A percentile compares a stretch with the other conserved stretches of the same genome.
Conservation (phyloP, 2,113 vertebrate genomes). For the Charadrius vociferus region DNA sequence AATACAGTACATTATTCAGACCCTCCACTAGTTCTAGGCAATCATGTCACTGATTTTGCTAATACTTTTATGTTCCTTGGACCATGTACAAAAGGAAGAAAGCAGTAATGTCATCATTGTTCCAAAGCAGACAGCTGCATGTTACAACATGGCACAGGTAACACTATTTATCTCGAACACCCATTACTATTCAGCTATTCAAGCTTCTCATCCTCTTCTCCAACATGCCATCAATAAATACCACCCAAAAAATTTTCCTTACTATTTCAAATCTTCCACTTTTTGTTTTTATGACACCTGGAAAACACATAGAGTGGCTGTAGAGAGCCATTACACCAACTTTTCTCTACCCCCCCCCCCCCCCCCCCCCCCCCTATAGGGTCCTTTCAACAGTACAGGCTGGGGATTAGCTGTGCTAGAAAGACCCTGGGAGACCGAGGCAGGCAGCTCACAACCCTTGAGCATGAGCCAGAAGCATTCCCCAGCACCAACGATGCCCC, state of each 20-base stretch:
- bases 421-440: not conserved
- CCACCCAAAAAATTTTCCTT: not conserved
- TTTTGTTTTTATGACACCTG: not conserved
- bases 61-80: not conserved
- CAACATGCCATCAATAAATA: not conserved
- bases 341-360: not conserved
- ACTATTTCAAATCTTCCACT: not conserved
- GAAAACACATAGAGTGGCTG: not conserved
- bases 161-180: not conserved
- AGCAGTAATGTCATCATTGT: not conserved
- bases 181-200: not conserved
- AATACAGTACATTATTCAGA: not conserved
- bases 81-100: not conserved
- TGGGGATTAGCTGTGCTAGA: not conserved
- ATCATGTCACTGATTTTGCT: not conserved
- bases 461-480: no score
- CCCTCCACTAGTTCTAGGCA: not conserved
- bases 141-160: not conserved
- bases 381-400: not conserved
- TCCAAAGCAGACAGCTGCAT: not conserved
- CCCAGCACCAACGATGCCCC: not conserved
- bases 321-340: not conserved
- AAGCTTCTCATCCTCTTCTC: not conserved
- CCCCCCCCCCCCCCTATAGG: rapidly evolving
- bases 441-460: not conserved